Conservation (phyloP, 2,888 invertebrate genomes). For the Eilema caniola region DNA sequence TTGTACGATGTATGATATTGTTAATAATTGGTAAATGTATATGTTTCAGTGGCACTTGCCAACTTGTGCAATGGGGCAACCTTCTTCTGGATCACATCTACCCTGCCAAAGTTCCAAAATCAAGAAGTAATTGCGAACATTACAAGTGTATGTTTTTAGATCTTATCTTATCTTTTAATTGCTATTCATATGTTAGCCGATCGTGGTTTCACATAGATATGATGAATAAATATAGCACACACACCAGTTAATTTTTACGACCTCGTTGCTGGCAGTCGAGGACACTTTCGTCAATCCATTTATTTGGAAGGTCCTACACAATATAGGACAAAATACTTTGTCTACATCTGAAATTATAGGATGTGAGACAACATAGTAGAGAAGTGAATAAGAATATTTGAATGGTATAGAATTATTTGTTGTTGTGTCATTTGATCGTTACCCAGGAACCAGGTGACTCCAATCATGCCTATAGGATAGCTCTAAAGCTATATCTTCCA, state of each 20-base stretch:
- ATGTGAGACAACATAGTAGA: neutral
- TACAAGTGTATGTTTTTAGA: constrained; percentile 63
- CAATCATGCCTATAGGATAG: neutral
- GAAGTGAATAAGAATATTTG: neutral
- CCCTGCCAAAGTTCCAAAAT: constrained; percentile 61
- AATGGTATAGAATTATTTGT: too few relatives aligned
- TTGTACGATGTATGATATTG: neutral
- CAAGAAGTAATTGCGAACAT: constrained; percentile 58
- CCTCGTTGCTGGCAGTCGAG: neutral
- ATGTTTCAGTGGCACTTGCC: constrained; percentile 65
- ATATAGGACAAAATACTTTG: neutral
- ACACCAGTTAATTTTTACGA: neutral
- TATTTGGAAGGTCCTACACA: neutral
- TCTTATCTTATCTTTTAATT: constrained; percentile 26
- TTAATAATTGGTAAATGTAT: neutral
- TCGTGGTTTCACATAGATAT: neutral
- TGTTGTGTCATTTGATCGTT: neutral
- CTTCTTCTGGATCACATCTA: constrained; percentile 65
- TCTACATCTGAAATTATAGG: neutral
- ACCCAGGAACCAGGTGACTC: neutral
- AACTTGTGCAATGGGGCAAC: constrained; percentile 62
- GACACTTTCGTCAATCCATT: neutral
- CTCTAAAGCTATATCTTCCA: too few relatives aligned
- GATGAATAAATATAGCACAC: neutral
- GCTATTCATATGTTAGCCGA: neutral